These are phyloP conservation scores for Schizothorax lantsangensis DNA, from an alignment of 2,797 vertebrate species.

Conservation along the genomic window DNA sequence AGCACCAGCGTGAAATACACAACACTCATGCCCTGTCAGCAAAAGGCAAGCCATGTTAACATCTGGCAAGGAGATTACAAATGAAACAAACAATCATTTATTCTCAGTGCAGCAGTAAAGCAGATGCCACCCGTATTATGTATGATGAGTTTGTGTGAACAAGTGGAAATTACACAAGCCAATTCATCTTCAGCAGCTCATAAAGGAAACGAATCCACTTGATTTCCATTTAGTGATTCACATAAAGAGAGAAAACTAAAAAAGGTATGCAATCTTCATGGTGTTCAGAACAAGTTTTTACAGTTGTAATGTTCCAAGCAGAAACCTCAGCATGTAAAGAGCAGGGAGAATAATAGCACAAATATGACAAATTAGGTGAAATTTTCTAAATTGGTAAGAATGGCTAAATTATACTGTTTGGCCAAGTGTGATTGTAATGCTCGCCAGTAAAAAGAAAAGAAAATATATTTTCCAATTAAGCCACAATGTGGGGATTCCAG, in stretches of 20 bases:
- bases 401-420: not conserved
- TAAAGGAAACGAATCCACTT: conserved; percentile 34
- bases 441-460: not conserved
- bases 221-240: conserved; percentile 28
- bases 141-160: conserved; percentile 52
- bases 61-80: conserved; percentile 64
- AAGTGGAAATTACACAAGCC: conserved; percentile 44
- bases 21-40: conserved; percentile 64
- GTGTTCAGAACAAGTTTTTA: not conserved
- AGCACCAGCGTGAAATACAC: conserved; percentile 63
- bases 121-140: conserved; percentile 43
- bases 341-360: not conserved
- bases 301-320: not conserved
- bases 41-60: conserved; percentile 56
- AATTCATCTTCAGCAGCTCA: conserved; percentile 43
- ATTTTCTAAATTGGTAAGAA: conserved; percentile 12
- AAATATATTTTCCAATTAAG: conserved; percentile 31
- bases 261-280: not conserved
- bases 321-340: conserved; percentile 9
- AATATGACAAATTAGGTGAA: not conserved
- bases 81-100: conserved; percentile 59
- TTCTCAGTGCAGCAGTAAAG: conserved; percentile 44
- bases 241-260: conserved; percentile 3
- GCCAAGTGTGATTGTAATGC: conserved; percentile 17
- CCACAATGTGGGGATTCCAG: not conserved